Evolutionary conservation across 2,797 vertebrate genomes (phyloP).

Genomic region (Sphenodon punctatus): DNA sequence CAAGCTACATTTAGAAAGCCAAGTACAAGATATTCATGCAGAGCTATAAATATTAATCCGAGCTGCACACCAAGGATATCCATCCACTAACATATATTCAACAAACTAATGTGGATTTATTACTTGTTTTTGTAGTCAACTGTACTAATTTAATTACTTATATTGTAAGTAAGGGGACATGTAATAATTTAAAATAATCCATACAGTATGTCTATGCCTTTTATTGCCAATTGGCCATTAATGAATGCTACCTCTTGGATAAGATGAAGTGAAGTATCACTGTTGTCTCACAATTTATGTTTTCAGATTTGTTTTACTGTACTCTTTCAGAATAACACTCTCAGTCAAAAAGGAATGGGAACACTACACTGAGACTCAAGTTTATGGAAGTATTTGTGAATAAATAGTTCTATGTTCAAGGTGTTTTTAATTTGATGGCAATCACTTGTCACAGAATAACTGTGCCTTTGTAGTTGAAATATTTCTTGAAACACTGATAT

Average conservation of each 20-base stretch:
- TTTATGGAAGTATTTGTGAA: slow-evolving; percentile 18
- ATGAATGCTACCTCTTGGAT: slow-evolving; percentile 43
- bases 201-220: slow-evolving; percentile 17
- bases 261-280: slow-evolving; percentile 40
- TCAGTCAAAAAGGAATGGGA: slow-evolving; percentile 14
- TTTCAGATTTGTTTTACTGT: slow-evolving; percentile 41
- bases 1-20: slow-evolving; percentile 42
- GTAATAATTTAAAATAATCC: slow-evolving; percentile 64
- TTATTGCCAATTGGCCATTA: slow-evolving; percentile 21
- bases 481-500: slow-evolving; percentile 34
- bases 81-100: slow-evolving; percentile 50
- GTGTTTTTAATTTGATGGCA: background rate
- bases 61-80: slow-evolving; percentile 58
- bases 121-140: slow-evolving; percentile 56
- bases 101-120: slow-evolving; percentile 71
- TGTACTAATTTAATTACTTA: slow-evolving; percentile 66
- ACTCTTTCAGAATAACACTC: slow-evolving; percentile 36
- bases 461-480: slow-evolving; percentile 48
- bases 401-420: background rate
- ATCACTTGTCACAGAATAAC: slow-evolving; percentile 37
- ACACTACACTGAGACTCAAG: slow-evolving; percentile 36
- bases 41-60: slow-evolving; percentile 68
- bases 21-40: slow-evolving; percentile 34
- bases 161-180: slow-evolving; percentile 41
- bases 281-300: slow-evolving; percentile 23